A percentile compares a stretch with the other conserved stretches of the same genome.
Conservation (phyloP, 2,797 vertebrate genomes). For the Sandelia bainsii region DNA sequence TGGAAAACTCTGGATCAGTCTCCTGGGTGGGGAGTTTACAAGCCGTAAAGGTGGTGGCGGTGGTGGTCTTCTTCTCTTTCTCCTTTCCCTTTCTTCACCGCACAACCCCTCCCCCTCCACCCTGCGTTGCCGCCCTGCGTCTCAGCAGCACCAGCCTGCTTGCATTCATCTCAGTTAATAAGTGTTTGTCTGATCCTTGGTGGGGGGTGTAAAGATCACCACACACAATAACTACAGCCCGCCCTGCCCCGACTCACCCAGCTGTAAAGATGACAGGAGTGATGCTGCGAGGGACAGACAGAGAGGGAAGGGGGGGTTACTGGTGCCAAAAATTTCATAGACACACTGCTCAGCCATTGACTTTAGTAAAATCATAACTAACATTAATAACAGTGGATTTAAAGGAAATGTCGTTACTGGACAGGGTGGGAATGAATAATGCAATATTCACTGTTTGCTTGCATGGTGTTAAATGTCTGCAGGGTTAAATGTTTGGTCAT, state of each 20-base stretch:
- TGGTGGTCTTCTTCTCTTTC: conserved; percentile 29
- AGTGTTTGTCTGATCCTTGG: conserved; percentile 81
- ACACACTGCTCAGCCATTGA: conserved; percentile 52
- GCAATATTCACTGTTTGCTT: not conserved
- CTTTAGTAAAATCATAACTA: conserved; percentile 12
- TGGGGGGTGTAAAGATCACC: conserved; percentile 72
- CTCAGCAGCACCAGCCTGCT: conserved; percentile 74
- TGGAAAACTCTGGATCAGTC: conserved; percentile 55
- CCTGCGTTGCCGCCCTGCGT: conserved; percentile 43
- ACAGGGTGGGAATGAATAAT: no score
- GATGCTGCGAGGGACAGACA: conserved; percentile 27
- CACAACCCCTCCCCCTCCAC: not conserved
- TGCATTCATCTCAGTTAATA: conserved; percentile 86
- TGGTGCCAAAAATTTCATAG: conserved; percentile 57
- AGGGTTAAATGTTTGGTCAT: not conserved
- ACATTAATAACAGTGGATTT: not conserved
- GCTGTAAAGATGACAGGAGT: conserved; percentile 57
- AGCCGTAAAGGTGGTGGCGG: conserved; percentile 8
- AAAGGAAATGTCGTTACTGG: not conserved
- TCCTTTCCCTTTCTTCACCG: conserved; percentile 42
- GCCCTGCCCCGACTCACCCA: conserved; percentile 34
- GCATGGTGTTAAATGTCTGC: no score
- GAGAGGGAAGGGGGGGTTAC: not conserved
- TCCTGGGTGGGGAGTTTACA: conserved; percentile 53
- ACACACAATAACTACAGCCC: conserved; percentile 58